Base-by-base conservation (phyloP, 2,113 vertebrate species). In the Pseudorasbora parva region DNA sequence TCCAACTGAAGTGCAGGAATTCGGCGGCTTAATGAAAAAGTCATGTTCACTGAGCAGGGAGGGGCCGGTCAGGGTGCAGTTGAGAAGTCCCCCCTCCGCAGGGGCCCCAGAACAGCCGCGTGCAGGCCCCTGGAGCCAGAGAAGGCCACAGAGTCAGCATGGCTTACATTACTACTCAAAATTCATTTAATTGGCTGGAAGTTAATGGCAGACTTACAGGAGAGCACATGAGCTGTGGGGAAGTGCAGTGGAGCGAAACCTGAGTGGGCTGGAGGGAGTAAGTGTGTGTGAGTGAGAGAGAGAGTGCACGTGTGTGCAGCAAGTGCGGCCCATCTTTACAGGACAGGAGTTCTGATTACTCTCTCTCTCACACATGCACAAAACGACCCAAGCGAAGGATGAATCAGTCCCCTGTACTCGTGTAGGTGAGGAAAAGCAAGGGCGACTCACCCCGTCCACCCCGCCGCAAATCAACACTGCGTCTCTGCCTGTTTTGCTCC, bases 11-110 rank as follows among this genome's bases (percentile, higher is more conserved):
- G 92, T 89, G 91, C 89, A 93, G 91, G 93, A 95, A 95, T 95
- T 95, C 94, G 92, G 94, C 92, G 90, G 91, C 94, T 95, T 96
- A 95, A 97, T 96, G 95, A 94, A 95, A 95, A 95, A 97, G 94
- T 95, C 95, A 95, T 97, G 94, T 92, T 90, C 89, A 88, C 74
- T 56, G 84, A 86, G 86, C 88, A 86, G 86, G 73, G 81, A 57
- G 57, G 87, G 89, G 87, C 81, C 75, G 87, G 86, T 88, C 85
- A 82, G 85, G 88, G 79, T 82, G 84, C 82, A 81, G 79, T 86
- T 90, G 82, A 84, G 88, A 64, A 82, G 75, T 8, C 23, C 23
- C 27, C 51, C 81, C 66, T 76, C 49, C 59, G 47, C 56, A 19
- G 30, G 89, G 86, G 90, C 91, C 91, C 84, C 87, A 84, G 81